Evolutionary conservation across 2,888 invertebrate genomes (phyloP).

Genomic region (Dicyrtomina minuta): DNA sequence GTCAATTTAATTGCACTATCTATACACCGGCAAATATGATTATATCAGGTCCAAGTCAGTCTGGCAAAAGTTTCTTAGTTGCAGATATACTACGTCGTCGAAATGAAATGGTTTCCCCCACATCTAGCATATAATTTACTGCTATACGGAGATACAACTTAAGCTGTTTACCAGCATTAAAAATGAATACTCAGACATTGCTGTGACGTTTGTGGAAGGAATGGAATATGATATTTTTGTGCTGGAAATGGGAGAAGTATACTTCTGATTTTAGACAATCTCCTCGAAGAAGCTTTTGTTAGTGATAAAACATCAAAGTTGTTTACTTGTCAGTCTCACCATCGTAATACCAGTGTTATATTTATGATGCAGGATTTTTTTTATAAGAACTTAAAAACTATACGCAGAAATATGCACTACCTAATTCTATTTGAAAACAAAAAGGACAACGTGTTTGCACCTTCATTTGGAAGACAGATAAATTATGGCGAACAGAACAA

Average conservation of each 20-base stretch:
- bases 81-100: not conserved
- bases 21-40: constrained; percentile 2
- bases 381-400: not conserved
- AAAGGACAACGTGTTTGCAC: not conserved
- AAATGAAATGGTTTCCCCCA: not conserved
- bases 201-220: too few relatives aligned
- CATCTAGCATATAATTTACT: not conserved
- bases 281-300: not conserved
- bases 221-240: not conserved
- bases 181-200: too few relatives aligned
- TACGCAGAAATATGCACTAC: not conserved
- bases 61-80: constrained; percentile 4
- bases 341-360: not conserved
- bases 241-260: not conserved
- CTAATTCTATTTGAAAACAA: not conserved
- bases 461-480: not conserved
- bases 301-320: not conserved
- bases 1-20: too few relatives aligned
- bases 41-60: not conserved
- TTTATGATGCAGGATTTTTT: not conserved
- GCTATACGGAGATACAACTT: not conserved
- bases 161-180: too few relatives aligned
- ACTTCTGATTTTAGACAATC: not conserved
- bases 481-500: not conserved
- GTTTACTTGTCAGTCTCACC: not conserved